Base-by-base conservation (phyloP, 2,888 invertebrate genomes). In the Aromia moschata region DNA sequence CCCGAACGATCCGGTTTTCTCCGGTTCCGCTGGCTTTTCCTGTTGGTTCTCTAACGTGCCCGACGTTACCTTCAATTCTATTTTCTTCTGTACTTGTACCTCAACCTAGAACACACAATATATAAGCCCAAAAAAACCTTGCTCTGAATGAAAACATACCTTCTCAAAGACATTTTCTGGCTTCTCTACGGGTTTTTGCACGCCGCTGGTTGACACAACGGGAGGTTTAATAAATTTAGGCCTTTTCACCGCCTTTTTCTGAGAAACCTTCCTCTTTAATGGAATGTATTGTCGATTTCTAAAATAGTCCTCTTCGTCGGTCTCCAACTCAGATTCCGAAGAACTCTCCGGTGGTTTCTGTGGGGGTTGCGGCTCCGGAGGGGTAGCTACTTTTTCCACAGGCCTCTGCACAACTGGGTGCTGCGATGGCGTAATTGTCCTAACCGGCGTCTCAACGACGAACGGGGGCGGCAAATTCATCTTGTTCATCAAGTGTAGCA, bases 401-500 rank as follows among this genome's bases (percentile, higher is more conserved):
- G 83, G 82, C 51, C 83, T 74, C 68, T 64, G 67, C 47, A 63
- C 33, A 3, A 64, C 56, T 17, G 63, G 65, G 33, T 64, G 82
- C 79, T 56, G 83, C 79, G 36, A 83, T 69, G 54, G 68, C n/a
- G 62, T 62, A 54, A 70, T 64, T 15, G 67, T 62, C 30, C 68
- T 51, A 11, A 70, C 61, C 36, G 68, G 64, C 18, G 37, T 83
- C 44, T 75, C 78, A 57, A 77, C 73, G 11, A 78, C 85, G 81
- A 97, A 96, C 0, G 97, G 97, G 38, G 90, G 87, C 12, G 92
- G 90, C 45, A 97, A 80, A 77, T 91, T 92, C 94, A 97, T 94
- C 81, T 91, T 92, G 77, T 97, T 97, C 96, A 97, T 96, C 51
- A 97, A 84, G 82, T 97, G 96, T 43, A 97, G 7, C 91, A 65